Conservation (phyloP, 2,888 invertebrate species). For the Polydrusus tereticollis region DNA sequence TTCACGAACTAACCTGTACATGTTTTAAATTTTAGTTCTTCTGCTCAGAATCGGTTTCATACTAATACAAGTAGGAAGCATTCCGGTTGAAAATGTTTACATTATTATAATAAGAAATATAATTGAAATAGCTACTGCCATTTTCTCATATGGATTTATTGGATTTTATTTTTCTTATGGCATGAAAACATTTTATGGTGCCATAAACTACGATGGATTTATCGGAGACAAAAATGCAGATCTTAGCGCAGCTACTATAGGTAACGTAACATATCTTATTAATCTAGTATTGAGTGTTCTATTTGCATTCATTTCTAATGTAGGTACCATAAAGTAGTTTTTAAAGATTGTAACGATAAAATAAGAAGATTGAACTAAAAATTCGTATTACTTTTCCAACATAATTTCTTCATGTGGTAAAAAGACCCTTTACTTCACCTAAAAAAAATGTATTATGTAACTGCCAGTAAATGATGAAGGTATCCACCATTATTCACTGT, state of each 20-base stretch:
- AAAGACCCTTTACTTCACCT: too few relatives aligned
- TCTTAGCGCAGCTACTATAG: conserved; percentile 38
- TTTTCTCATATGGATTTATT: conserved; percentile 58
- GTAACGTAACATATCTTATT: conserved; percentile 11
- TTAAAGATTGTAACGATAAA: too few relatives aligned
- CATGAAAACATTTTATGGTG: conserved; percentile 54
- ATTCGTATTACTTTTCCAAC: too few relatives aligned
- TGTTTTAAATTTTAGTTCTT: conserved; percentile 49
- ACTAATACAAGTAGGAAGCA: conserved; percentile 61
- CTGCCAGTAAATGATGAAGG: too few relatives aligned
- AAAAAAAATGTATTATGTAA: too few relatives aligned
- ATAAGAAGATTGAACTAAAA: too few relatives aligned
- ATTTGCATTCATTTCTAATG: conserved; percentile 22
- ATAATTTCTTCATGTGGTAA: too few relatives aligned
- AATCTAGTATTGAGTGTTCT: too few relatives aligned
- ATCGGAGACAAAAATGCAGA: conserved; percentile 42
- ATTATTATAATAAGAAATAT: conserved; percentile 63
- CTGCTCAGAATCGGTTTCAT: conserved; percentile 56
- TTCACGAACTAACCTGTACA: not conserved
- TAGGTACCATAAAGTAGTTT: too few relatives aligned
- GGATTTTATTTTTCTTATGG: conserved; percentile 62
- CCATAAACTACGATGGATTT: conserved; percentile 52
- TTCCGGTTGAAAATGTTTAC: conserved; percentile 63
- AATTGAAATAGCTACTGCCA: conserved; percentile 60
- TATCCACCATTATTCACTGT: too few relatives aligned